Percentiles rank a stretch among this genome's conserved stretches.
Conservation (phyloP, 1,140 invertebrate genomes). For the Drosophila kanapiae region DNA sequence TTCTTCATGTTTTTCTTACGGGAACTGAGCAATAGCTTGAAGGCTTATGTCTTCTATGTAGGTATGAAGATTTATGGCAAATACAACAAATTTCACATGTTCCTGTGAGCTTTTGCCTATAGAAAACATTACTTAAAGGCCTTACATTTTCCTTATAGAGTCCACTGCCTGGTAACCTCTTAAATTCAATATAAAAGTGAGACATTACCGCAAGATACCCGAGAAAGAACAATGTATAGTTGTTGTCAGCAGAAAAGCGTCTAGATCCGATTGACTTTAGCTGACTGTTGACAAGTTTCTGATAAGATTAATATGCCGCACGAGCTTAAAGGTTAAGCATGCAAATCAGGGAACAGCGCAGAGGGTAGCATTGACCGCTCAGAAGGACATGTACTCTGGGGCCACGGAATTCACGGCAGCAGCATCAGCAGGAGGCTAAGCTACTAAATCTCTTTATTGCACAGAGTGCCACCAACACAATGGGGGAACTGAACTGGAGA, state of each 20-base stretch:
- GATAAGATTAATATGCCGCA: conserved; percentile 81
- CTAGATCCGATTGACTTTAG: conserved; percentile 56
- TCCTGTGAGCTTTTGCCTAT: neutral
- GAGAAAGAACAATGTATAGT: conserved; percentile 71
- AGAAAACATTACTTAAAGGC: neutral
- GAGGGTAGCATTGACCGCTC: conserved; percentile 71
- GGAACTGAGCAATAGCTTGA: neutral
- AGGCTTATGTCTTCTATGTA: no score
- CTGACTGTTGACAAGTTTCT: conserved; percentile 80
- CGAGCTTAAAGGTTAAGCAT: conserved; percentile 59
- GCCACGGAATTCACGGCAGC: conserved; percentile 26
- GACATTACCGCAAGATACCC: conserved; percentile 27
- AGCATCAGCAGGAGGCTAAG: conserved; percentile 45
- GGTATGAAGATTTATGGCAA: neutral
- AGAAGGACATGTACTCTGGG: conserved; percentile 62
- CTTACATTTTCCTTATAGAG: neutral
- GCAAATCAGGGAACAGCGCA: conserved; percentile 58
- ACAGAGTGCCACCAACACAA: conserved; percentile 35
- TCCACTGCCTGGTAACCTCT: neutral
- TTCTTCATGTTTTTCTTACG: neutral
- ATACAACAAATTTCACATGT: neutral
- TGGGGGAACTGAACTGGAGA: conserved; percentile 51
- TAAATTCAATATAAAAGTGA: conserved; percentile 12
- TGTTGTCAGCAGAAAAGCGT: conserved; percentile 59
- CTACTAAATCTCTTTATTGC: conserved; percentile 81